Conservation (phyloP, 2,888 invertebrate species). For the Cephus pygmeus region DNA sequence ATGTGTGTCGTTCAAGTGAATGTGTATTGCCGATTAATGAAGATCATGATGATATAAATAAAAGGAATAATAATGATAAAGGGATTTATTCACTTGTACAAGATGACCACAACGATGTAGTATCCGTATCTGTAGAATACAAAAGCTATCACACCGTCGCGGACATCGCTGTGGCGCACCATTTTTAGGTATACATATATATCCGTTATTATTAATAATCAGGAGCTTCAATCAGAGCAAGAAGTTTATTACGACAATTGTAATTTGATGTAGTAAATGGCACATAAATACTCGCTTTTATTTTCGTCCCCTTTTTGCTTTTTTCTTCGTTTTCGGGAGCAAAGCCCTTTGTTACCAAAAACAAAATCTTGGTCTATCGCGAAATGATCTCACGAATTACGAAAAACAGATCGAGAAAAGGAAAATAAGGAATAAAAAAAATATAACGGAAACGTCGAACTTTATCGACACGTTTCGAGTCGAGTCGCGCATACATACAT, state of each 20-base stretch:
- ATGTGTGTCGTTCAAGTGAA: background rate
- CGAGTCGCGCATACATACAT: background rate
- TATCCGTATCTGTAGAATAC: constrained; percentile 46
- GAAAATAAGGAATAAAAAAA: background rate
- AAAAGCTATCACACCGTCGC: constrained; percentile 47
- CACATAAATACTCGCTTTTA: constrained; percentile 57
- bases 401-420: background rate
- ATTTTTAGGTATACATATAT: background rate
- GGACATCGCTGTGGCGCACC: constrained; percentile 23
- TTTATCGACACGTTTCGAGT: background rate
- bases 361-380: constrained; percentile 2
- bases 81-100: constrained; percentile 52
- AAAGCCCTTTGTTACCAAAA: constrained; percentile 6
- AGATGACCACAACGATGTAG: constrained; percentile 53
- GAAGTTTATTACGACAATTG: constrained; percentile 31
- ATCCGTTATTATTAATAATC: background rate
- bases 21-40: no score
- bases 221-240: background rate
- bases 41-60: background rate
- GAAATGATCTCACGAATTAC: background rate
- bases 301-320: constrained; percentile 27
- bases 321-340: constrained; percentile 7
- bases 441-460: background rate
- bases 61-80: background rate
- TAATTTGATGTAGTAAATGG: constrained; percentile 57